Evolutionary conservation across 2,113 vertebrate genomes (phyloP), one percentile per base, ranked within the genome.

Genomic region (Callopanchax toddi): DNA sequence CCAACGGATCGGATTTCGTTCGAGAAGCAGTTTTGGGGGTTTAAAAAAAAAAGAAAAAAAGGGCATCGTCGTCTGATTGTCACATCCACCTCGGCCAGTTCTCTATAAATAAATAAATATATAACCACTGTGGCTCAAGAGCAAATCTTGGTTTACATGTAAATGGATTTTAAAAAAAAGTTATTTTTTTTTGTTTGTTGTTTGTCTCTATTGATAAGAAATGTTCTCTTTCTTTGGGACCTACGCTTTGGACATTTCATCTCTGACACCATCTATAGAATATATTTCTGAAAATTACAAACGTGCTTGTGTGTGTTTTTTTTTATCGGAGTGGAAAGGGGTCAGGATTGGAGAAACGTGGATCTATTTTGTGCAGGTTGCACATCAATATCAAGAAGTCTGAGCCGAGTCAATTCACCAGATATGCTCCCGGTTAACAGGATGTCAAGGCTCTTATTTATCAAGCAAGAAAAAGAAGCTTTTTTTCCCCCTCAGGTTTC

Each of bases 61-160:
- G 80, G 85, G 83, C 71, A 75, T 79, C 59, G 56, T 62, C 25
- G 50, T 74, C 71, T 86, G 86, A 86, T 86, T 86, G 87, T 87
- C 82, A 82, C 69, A 70, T 68, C 67, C 86, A 82, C 85, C 71
- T 85, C 39, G 83, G 85, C 88, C 86, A 89, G 84, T 87, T 87
- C 62, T 82, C 64, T 81, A 76, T 82, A 79, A 57, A 87, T 49
- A 84, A 81, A 85, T 49, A 82, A 62, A 86, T 49, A 87, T 83
- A 86, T 74, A 89, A 91, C 88, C 89, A 91, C 89, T 90, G 89
- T 91, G 88, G 87, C 85, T 89, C 88, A 86, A 88, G 87, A 91
- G 89, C 83, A 87, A 88, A 73, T 86, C 87, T 87, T 80, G 84
- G 89, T 91, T 91, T 91, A 89, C 89, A 90, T 91, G 86, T 88